These are phyloP conservation scores for Drosophila mulleri DNA, from an alignment of 2,888 invertebrate genomes.

Conservation along the genomic window DNA sequence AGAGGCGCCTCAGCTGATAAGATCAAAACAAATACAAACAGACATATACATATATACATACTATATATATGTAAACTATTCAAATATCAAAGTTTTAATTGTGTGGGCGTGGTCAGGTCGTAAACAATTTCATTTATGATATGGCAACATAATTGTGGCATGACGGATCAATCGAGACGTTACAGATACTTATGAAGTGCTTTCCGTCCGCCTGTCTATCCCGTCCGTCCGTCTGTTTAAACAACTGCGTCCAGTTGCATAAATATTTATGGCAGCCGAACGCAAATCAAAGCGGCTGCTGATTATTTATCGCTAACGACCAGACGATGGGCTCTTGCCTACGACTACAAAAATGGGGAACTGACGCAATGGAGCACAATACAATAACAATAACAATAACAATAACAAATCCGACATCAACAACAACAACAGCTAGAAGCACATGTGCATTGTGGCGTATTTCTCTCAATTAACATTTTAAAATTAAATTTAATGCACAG, in stretches of 20 bases:
- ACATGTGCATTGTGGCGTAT: conserved; percentile 60
- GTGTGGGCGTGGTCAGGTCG: conserved; percentile 64
- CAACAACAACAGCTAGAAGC: conserved; percentile 25
- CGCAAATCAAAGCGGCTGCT: conserved; percentile 59
- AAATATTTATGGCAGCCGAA: conserved; percentile 67
- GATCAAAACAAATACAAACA: conserved; percentile 69
- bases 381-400: conserved; percentile 21
- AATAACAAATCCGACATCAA: conserved; percentile 12
- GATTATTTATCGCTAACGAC: conserved; percentile 67
- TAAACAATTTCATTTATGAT: conserved; percentile 56
- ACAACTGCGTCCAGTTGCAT: conserved; percentile 68
- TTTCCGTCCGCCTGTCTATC: not conserved
- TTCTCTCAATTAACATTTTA: conserved; percentile 49
- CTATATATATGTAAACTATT: conserved; percentile 26
- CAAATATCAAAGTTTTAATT: conserved; percentile 54
- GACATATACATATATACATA: conserved; percentile 10
- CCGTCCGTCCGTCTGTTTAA: conserved; percentile 42
- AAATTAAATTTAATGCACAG: conserved; percentile 71
- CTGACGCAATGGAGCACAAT: conserved; percentile 37
- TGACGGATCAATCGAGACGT: conserved; percentile 23
- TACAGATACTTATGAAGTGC: conserved; percentile 27
- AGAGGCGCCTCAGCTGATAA: conserved; percentile 60
- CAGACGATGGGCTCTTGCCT: conserved; percentile 43
- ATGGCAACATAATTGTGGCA: conserved; percentile 35
- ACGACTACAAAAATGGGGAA: conserved; percentile 15